Evolutionary conservation across 2,113 vertebrate species (phyloP), one percentile per base, ranked within the genome.

Genomic region (Probosciger aterrimus): DNA sequence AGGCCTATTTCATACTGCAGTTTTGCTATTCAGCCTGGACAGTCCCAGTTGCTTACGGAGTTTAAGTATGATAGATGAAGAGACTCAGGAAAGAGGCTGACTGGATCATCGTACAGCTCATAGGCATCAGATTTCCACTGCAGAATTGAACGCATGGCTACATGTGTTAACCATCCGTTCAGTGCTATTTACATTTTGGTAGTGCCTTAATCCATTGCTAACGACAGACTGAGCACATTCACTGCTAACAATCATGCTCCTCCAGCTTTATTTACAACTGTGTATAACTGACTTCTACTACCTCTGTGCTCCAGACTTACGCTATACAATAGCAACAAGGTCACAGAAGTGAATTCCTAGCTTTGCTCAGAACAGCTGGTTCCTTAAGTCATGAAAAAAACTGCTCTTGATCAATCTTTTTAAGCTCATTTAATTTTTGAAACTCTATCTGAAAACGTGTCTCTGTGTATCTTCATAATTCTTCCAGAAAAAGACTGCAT

Each of bases 191-290:
- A 30, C 25, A 19, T 53, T 43, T 44, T 17, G 39, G 44, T 6
- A 37, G 39, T 17, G n/a, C n/a, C 22, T 15, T 79, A 80, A 91
- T 57, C 62, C 7, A 2, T 14, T 37, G 46, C 35, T 30, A 62
- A 35, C 0, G 0, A 28, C 30, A 44, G 8, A 44, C 0, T 43
- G 73, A 63, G 50, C 18, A 70, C 18, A 35, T 9, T 14, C 57
- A 33, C 37, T 55, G 22, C 75, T 78, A 50, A 57, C 2, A 0
- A 9, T 9, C 23, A 4, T 4, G 10, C 53, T 57, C 44, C 60
- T 86, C 59, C 53, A 41, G 33, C 37, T 83, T 46, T 41, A 85
- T n/a, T 77, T 65, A n/a, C 33, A 80, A 3, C 2, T 39, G 22
- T 3, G 4, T 39, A 10, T 16, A 68, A 62, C 11, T 50, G 27